A percentile compares a stretch with the other conserved stretches of the same genome.
These are phyloP conservation scores for Agrenia bidenticulata DNA, from an alignment of 2,888 invertebrate species.

Conservation along the genomic window DNA sequence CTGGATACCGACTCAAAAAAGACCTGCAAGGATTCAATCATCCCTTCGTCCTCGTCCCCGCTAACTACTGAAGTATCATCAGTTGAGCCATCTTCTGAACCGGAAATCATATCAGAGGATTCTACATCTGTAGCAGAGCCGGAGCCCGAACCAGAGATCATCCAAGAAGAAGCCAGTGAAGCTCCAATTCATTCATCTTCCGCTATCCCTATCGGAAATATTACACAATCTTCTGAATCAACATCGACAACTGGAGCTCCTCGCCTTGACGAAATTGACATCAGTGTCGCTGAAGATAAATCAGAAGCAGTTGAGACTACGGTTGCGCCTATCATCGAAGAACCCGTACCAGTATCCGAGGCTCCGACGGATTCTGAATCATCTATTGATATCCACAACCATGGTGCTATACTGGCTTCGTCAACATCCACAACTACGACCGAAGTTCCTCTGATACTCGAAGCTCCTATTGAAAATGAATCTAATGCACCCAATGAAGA, in stretches of 20 bases:
- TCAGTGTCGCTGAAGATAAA: not conserved
- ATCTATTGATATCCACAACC: not conserved
- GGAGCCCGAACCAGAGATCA: conserved; percentile 11
- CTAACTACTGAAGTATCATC: not conserved
- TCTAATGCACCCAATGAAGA: conserved; percentile 43
- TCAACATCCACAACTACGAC: conserved; percentile 40
- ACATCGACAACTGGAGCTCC: conserved; percentile 2
- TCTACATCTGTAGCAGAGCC: conserved; percentile 36
- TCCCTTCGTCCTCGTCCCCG: not conserved
- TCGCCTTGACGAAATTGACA: not conserved
- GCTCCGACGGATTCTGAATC: not conserved
- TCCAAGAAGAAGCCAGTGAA: conserved; percentile 13
- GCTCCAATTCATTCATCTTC: conserved; percentile 19
- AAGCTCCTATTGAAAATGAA: conserved; percentile 45
- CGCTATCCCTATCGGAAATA: conserved; percentile 17
- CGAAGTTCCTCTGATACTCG: conserved; percentile 44
- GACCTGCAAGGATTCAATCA: conserved; percentile 56
- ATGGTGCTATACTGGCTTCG: conserved; percentile 45
- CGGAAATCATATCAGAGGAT: conserved; percentile 48
- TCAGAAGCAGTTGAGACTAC: too few relatives aligned
- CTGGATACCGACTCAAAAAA: conserved; percentile 59
- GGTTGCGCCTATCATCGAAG: not conserved
- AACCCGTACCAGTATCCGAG: not conserved
- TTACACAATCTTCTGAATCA: conserved; percentile 19
- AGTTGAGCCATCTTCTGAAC: conserved; percentile 19